phyloP scores from a whole-genome alignment of 2,113 vertebrate genomes.

The Caracal caracal region DNA sequence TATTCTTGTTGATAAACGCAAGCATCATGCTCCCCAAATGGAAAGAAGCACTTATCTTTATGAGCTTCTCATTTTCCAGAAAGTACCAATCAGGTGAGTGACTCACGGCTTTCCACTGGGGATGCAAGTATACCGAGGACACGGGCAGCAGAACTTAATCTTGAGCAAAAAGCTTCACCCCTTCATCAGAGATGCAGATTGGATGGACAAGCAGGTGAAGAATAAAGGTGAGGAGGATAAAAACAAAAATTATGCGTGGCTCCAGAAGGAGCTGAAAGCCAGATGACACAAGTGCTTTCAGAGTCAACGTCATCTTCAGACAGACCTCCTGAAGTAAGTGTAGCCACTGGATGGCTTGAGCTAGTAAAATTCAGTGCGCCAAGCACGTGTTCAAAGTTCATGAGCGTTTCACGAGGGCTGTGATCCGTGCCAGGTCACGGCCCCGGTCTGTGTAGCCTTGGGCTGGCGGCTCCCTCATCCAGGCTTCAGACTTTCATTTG shows the following conservation, averaged over 20 bases:
- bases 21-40: background rate
- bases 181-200: background rate
- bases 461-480: too few species aligned
- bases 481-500: background rate
- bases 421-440: accelerated
- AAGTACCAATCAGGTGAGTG: background rate
- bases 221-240: too few species aligned
- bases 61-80: background rate
- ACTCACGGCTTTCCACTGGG: background rate
- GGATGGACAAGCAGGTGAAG: background rate
- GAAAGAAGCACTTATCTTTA: background rate
- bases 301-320: background rate
- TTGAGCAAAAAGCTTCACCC: background rate
- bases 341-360: accelerated
- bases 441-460: background rate
- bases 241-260: accelerated
- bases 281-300: accelerated
- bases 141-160: background rate
- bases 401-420: background rate
- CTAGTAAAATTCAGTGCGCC: accelerated
- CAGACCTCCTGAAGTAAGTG: accelerated
- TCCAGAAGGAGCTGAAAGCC: background rate
- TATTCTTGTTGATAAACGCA: background rate
- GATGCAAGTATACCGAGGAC: background rate
- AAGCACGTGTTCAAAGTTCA: accelerated